Evolutionary conservation across 2,888 invertebrate species (phyloP), one percentile per base, ranked within the genome.

Genomic region (Limnephilus rhombicus): DNA sequence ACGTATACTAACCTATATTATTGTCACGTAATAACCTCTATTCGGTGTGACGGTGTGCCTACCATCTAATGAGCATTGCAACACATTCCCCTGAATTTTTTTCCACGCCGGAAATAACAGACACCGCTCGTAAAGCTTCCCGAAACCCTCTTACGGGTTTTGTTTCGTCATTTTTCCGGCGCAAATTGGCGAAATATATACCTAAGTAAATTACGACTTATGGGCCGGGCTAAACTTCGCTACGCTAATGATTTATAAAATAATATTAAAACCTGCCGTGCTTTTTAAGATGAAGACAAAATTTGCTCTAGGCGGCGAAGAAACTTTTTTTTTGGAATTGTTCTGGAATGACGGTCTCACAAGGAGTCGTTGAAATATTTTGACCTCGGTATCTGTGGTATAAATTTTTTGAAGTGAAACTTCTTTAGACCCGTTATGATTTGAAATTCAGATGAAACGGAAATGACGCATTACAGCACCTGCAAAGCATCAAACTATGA

Each of bases 111-210:
- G 18, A 68, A 68, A 68, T 68, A 68, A 89, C 89, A 89, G 89
- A 83, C 90, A 49, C 90, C 18, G 53, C 90, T 90, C 90, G 90
- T 90, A 90, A 90, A 90, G 53, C 88, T 53, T 89, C 83, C 68
- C 83, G 53, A 83, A 90, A 34, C 53, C 83, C 45, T 90, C 90
- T n/a, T 24, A 18, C 34, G 81, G 45, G 85, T 41, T 90, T 83
- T 82, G 90, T 83, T 90, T 90, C 83, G 53, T 53, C 85, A 83
- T 90, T 90, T 90, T 90, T 90, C 53, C 90, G 83, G 83, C 85
- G 90, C 83, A 90, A 90, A 90, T 90, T 90, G 90, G 45, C 90
- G 45, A 90, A 90, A 90, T 90, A 90, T 90, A 68, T 68, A 83
- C 83, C 83, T 53, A 90, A 90, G 83, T 53, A 81, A 90, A 90